Base-by-base conservation (phyloP, 1,140 invertebrate genomes). In the Zaprionus nigranus region DNA sequence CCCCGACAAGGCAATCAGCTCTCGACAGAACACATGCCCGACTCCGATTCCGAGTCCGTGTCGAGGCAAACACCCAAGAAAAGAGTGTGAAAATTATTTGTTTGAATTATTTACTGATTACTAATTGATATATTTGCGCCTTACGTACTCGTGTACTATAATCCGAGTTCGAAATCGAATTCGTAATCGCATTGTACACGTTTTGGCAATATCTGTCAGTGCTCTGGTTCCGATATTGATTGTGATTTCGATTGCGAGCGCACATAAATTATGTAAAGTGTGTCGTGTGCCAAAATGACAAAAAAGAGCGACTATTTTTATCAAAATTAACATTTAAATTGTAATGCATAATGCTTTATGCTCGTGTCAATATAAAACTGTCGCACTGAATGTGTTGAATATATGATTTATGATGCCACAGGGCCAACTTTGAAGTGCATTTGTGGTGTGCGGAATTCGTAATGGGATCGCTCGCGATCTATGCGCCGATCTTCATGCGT, bases 261-360 rank as follows among this genome's bases (percentile, higher is more conserved):
- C 56, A 74, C 85, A 90, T 88, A 81, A 88, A 70, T 76, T 82
- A 85, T 90, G 85, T 85, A 74, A 68, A 82, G 65, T 90, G 82
- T 88, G 85, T 82, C 85, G 86, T 88, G 85, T 90, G 85, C 81
- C 85, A 85, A 88, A 83, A 72, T 56, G 20, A 63, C 22, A 38
- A 53, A 51, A 43, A 51, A 59, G 11, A 17, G 20, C 38, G 4
- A 17, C 53, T 13, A 56, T 53, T 79, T 67, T 53, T 17, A 54
- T 53, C 36, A 65, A 79, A 90, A 90, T 90, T 90, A 82, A 75
- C 85, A 90, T 90, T 73, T 79, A 85, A 90, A 90, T 90, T 65
- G 78, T 60, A 61, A 57, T 66, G 43, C 69, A 63, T 64, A 67
- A 64, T 79, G 61, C 40, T 66, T 60, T 54, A 65, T 74, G 58